Percentiles rank a stretch among this genome's conserved stretches.
Evolutionary conservation across 2,888 invertebrate species (phyloP).

Genomic region (Pogonocherus hispidulus): DNA sequence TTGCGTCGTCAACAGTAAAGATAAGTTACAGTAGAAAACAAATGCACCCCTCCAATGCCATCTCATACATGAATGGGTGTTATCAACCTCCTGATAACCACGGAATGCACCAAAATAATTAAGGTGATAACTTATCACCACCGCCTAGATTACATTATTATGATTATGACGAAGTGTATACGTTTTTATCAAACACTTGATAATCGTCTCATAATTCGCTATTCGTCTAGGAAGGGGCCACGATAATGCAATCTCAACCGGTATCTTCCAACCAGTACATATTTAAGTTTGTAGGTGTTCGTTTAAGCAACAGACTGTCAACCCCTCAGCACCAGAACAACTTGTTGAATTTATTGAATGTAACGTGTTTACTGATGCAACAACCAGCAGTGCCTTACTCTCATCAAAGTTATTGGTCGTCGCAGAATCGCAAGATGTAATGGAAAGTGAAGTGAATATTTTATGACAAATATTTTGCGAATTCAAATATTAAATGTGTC

Average conservation of each 20-base stretch:
- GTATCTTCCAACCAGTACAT: slow-evolving; percentile 58
- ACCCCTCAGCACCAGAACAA: neutral
- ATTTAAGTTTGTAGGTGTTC: slow-evolving; percentile 38
- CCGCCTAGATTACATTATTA: slow-evolving; percentile 62
- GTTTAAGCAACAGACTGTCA: slow-evolving; percentile 12
- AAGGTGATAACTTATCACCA: slow-evolving; percentile 66
- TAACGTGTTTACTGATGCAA: too few species aligned
- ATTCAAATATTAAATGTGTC: too few species aligned
- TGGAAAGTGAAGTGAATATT: too few species aligned
- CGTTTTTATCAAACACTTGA: slow-evolving; percentile 65
- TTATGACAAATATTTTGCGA: too few species aligned
- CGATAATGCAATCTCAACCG: slow-evolving; percentile 63
- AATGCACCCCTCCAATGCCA: slow-evolving; percentile 48
- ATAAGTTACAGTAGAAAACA: slow-evolving; percentile 37
- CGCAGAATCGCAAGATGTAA: too few species aligned
- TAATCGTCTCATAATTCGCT: slow-evolving; percentile 65
- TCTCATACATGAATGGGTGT: slow-evolving; percentile 42
- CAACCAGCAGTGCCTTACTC: too few species aligned
- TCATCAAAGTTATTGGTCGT: too few species aligned
- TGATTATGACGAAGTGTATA: slow-evolving; percentile 66
- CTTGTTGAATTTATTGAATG: too few species aligned
- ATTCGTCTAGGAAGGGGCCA: slow-evolving; percentile 63
- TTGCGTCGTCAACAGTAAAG: slow-evolving; percentile 38
- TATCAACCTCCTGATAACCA: slow-evolving; percentile 44
- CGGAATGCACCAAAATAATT: slow-evolving; percentile 62